Evolutionary conservation across 2,113 vertebrate genomes (phyloP).

Genomic region (Boulengeromyrus knoepffleri): DNA sequence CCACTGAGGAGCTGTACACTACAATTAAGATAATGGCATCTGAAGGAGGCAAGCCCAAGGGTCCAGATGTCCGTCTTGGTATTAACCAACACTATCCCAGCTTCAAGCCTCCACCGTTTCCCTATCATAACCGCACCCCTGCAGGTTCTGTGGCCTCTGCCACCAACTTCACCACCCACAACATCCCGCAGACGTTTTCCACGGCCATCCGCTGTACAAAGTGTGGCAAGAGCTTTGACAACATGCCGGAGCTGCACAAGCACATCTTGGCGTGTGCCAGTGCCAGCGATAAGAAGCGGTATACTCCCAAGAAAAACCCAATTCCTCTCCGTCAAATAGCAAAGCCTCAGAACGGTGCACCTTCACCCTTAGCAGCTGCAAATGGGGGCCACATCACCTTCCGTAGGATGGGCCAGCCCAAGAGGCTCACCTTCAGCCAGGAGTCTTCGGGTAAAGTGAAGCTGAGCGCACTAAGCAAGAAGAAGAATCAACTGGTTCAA

Average conservation of each 20-base stretch:
- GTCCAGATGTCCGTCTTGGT: conserved; percentile 88
- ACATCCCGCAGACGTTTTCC: conserved; percentile 95
- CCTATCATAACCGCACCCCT: conserved; percentile 90
- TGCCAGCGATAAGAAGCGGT: conserved; percentile 91
- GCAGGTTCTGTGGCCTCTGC: conserved; percentile 81
- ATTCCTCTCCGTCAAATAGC: conserved; percentile 86
- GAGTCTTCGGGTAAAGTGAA: conserved; percentile 78
- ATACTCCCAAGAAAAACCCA: conserved; percentile 97
- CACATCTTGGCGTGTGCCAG: conserved; percentile 91
- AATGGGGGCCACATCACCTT: conserved; percentile 68
- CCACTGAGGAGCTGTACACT: conserved; percentile 93
- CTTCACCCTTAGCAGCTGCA: conserved; percentile 40
- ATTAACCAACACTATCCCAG: conserved; percentile 98
- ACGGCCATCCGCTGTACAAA: conserved; percentile 98
- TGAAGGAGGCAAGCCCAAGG: conserved; percentile 82
- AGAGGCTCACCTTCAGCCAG: conserved; percentile 84
- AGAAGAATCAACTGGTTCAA: conserved; percentile 88
- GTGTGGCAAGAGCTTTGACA: conserved; percentile 94
- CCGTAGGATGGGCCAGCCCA: conserved; percentile 88
- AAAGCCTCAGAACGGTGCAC: conserved; percentile 74
- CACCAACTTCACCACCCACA: conserved; percentile 97
- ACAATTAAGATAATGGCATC: conserved; percentile 99
- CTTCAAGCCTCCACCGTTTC: conserved; percentile 94
- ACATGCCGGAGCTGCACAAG: conserved; percentile 94
- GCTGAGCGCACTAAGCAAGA: conserved; percentile 85